These are phyloP conservation scores for Xiphydria camelus DNA, from an alignment of 2,888 invertebrate species.

Conservation along the genomic window DNA sequence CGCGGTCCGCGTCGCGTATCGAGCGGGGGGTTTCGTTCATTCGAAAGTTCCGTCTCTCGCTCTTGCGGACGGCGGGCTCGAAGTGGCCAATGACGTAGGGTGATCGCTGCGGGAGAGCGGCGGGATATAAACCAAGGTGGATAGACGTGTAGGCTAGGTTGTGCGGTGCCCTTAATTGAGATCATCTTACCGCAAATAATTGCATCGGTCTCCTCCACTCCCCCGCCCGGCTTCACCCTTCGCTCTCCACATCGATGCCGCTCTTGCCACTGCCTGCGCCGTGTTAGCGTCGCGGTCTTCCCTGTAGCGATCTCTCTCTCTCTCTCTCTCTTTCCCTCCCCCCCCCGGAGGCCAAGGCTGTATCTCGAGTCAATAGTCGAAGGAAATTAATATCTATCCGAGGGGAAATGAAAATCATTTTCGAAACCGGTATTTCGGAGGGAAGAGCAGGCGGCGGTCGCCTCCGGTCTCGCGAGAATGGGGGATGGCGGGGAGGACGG, in stretches of 20 bases:
- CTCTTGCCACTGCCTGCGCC: background rate
- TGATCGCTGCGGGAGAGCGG: too few relatives aligned
- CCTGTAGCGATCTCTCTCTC: slow-evolving; percentile 3
- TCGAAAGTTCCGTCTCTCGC: too few relatives aligned
- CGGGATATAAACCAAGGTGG: background rate
- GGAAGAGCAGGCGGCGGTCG: too few relatives aligned
- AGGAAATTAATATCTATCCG: too few relatives aligned
- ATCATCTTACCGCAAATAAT: slow-evolving; percentile 39
- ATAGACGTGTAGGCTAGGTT: slow-evolving; percentile 1
- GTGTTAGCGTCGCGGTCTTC: slow-evolving; percentile 1
- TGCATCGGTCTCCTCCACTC: slow-evolving; percentile 27
- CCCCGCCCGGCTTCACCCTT: background rate
- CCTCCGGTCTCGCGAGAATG: too few relatives aligned
- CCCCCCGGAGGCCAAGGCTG: background rate
- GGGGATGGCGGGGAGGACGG: too few relatives aligned
- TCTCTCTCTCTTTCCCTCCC: background rate
- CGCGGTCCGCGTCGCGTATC: background rate
- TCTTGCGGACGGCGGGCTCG: too few relatives aligned
- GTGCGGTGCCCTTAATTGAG: slow-evolving; percentile 33
- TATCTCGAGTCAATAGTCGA: slow-evolving; percentile 5
- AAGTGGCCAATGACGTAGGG: too few relatives aligned
- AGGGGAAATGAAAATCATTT: too few relatives aligned
- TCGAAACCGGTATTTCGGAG: too few relatives aligned
- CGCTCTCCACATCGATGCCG: background rate
- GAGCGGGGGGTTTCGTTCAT: too few relatives aligned